Evolutionary conservation across 2,888 invertebrate genomes (phyloP), one percentile per base, ranked within the genome.

Genomic region (Ethmia dodecea): DNA sequence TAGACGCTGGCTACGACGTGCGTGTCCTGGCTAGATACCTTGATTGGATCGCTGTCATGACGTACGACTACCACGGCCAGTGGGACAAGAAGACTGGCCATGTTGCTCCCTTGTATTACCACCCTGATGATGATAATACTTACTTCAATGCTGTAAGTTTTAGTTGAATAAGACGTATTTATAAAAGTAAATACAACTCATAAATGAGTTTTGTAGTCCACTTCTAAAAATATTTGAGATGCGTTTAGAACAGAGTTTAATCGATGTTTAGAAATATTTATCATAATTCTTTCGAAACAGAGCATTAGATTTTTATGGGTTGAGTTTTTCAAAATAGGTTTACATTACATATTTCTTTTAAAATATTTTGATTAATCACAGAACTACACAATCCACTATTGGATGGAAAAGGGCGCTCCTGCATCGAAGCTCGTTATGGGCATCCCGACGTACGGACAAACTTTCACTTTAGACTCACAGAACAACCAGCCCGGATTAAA

Each of bases 21-120:
- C 91, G 92, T 0, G 87, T 89, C 0, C 60, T 96, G 3, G 91
- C 93, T 0, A 86, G 89, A 48, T 89, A 93, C 61, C 81, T 96
- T 36, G 96, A 96, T 64, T 96, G 95, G 94, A 93, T 96, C 31
- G 94, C 95, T 1, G 94, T 96, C 0, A 96, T 96, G 96, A 93
- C 95, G 0, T 96, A 96, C 56, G 96, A 96, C 61, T 95, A 92
- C 77, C 95, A 96, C 51, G 96, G 96, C 0, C 95, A 95, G 55
- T 96, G 96, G 96, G 96, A 96, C 55, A 94, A 94, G 63, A 93
- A 93, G 65, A 96, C 96, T 1, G 96, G 96, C 0, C 96, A 96
- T 58, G 94, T 96, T 0, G 94, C 96, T 0, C 96, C 96, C 0
- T 70, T 96, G 25, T 95, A 91, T 52, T 89, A 92, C 57, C 94